Evolutionary conservation across 2,888 invertebrate species (phyloP).

Genomic region (Tetragonula carbonaria): DNA sequence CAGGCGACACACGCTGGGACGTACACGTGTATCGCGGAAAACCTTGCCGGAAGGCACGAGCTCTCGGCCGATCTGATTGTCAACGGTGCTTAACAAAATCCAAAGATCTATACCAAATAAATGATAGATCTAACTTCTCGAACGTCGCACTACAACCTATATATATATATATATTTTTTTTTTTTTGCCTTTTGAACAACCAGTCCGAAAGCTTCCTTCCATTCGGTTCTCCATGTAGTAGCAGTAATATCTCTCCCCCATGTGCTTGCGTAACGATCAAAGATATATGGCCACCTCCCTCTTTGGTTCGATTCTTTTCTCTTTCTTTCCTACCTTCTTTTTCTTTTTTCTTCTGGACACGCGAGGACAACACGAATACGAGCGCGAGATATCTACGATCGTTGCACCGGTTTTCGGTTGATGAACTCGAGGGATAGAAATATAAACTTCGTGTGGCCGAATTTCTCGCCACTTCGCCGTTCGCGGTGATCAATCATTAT

Average conservation of each 20-base stretch:
- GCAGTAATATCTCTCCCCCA: conserved; percentile 12
- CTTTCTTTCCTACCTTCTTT: neutral
- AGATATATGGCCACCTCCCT: neutral
- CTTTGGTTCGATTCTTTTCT: conserved; percentile 1
- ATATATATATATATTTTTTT: neutral
- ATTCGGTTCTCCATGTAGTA: conserved; percentile 28
- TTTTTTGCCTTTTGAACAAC: conserved; percentile 7
- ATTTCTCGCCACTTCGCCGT: neutral
- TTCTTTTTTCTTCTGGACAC: neutral
- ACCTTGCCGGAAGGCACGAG: conserved; percentile 85
- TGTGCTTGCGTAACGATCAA: conserved; percentile 34
- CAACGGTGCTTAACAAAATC: conserved; percentile 81
- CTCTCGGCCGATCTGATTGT: conserved; percentile 86
- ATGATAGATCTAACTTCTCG: conserved; percentile 28
- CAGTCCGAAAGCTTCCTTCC: conserved; percentile 32
- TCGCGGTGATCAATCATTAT: neutral
- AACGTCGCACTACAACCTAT: conserved; percentile 40
- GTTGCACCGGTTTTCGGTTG: too few species aligned
- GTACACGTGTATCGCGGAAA: conserved; percentile 87
- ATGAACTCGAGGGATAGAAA: too few species aligned
- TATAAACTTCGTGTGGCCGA: neutral
- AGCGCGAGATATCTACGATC: neutral
- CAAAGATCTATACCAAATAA: neutral
- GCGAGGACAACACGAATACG: neutral
- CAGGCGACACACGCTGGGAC: conserved; percentile 86